phyloP scores from a whole-genome alignment of 2,888 invertebrate species.

The Tridacna crocea region DNA sequence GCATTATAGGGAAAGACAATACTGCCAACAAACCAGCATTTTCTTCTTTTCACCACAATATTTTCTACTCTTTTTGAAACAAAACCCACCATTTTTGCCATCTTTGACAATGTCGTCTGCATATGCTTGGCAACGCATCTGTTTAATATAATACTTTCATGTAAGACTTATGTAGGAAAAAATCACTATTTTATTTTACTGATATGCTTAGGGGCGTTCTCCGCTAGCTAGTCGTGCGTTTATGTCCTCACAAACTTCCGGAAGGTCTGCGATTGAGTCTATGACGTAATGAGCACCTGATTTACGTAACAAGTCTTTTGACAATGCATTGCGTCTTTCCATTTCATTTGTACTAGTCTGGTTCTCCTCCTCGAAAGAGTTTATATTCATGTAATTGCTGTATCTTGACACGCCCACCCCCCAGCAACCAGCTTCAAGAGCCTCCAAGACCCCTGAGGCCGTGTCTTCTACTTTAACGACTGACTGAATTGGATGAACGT shows the following conservation, averaged over 20 bases:
- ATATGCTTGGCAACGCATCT: no score
- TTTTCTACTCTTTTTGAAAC: no score
- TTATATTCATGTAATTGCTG: slow-evolving; percentile 84
- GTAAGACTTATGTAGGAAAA: no score
- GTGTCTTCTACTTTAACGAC: slow-evolving; percentile 84
- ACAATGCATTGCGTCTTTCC: slow-evolving; percentile 47
- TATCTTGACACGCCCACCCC: slow-evolving; percentile 83
- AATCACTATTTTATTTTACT: no score
- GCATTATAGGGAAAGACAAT: no score
- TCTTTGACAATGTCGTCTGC: no score
- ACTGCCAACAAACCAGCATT: no score
- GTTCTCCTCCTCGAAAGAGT: slow-evolving; percentile 78
- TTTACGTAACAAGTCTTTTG: slow-evolving; percentile 72
- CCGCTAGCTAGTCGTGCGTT: slow-evolving; percentile 80
- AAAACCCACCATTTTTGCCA: no score
- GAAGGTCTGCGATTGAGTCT: slow-evolving; percentile 82
- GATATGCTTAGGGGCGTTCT: slow-evolving; percentile 74
- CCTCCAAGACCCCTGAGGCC: slow-evolving; percentile 82
- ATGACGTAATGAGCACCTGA: slow-evolving; percentile 84
- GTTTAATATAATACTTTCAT: no score
- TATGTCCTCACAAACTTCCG: slow-evolving; percentile 82
- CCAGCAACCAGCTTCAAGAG: slow-evolving; percentile 84
- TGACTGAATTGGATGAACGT: slow-evolving; percentile 81
- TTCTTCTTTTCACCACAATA: no score
- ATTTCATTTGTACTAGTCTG: slow-evolving; percentile 76